phyloP scores from a whole-genome alignment of 2,113 vertebrate genomes.

The Hirundichthys speculiger region DNA sequence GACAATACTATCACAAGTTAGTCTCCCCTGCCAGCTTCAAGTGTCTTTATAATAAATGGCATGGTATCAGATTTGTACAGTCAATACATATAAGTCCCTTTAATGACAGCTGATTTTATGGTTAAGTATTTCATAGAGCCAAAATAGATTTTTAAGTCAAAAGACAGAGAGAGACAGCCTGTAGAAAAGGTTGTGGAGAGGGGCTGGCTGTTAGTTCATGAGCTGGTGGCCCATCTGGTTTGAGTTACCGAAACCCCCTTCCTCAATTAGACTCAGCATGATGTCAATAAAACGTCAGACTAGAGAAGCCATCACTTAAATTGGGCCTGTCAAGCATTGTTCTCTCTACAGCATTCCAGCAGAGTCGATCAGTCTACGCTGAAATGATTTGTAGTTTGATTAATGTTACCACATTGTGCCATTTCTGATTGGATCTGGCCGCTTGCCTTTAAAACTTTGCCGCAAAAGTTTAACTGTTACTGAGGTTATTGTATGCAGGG shows the following conservation, averaged over 20 bases:
- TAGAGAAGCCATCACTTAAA: slow-evolving; percentile 75
- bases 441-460: slow-evolving; percentile 38
- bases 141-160: slow-evolving; percentile 33
- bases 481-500: slow-evolving; percentile 12
- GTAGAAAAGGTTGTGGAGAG: background rate
- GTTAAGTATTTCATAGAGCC: slow-evolving; percentile 52
- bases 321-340: slow-evolving; percentile 72
- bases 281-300: slow-evolving; percentile 81
- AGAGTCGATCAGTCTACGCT: slow-evolving; percentile 45
- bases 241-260: slow-evolving; percentile 66
- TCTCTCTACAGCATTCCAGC: slow-evolving; percentile 65
- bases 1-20: slow-evolving; percentile 25
- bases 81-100: slow-evolving; percentile 42
- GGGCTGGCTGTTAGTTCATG: slow-evolving; percentile 54
- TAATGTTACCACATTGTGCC: slow-evolving; percentile 69
- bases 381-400: slow-evolving; percentile 75
- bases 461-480: slow-evolving; percentile 49
- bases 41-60: slow-evolving; percentile 44
- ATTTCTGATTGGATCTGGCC: slow-evolving; percentile 66
- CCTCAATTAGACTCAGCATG: slow-evolving; percentile 77
- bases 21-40: slow-evolving; percentile 16
- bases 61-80: slow-evolving; percentile 44
- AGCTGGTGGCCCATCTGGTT: slow-evolving; percentile 81
- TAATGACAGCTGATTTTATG: slow-evolving; percentile 53
- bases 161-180: slow-evolving; percentile 8